phyloP scores from a whole-genome alignment of 1,140 invertebrate species.

The Pseudachorutes palmiensis region DNA sequence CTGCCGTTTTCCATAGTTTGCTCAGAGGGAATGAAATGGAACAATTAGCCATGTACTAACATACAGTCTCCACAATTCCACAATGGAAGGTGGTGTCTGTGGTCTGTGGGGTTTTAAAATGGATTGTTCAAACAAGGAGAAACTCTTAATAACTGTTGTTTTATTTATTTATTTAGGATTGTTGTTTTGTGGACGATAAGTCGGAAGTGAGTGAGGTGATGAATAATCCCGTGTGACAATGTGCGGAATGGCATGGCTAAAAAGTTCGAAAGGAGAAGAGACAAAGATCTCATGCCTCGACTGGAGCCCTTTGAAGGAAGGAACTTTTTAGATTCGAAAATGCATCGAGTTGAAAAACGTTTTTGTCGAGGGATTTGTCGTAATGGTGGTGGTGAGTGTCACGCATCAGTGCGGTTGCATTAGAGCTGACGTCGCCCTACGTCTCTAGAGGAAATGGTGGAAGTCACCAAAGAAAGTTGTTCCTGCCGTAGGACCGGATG shows the following conservation, averaged over 20 bases:
- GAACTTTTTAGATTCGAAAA: neutral
- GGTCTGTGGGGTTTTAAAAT: neutral
- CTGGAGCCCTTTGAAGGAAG: neutral
- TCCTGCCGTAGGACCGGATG: neutral
- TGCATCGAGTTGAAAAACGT: neutral
- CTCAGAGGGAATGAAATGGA: too few relatives aligned
- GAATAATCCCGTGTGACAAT: too few relatives aligned
- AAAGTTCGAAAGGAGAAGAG: neutral
- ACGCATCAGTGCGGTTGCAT: constrained; percentile 3
- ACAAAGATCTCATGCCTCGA: neutral
- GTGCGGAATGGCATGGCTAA: neutral
- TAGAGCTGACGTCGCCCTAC: neutral
- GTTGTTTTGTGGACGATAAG: neutral
- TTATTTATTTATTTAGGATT: neutral
- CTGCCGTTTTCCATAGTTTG: too few relatives aligned
- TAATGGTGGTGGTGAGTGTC: neutral
- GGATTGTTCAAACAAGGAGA: neutral
- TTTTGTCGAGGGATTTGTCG: neutral
- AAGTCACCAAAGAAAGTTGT: neutral
- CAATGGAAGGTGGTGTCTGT: neutral
- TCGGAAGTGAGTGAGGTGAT: too few relatives aligned
- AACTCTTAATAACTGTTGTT: neutral
- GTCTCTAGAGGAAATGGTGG: neutral
- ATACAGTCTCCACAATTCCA: too few relatives aligned
- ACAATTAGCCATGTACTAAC: too few relatives aligned